These are phyloP conservation scores for human (Homo sapiens) DNA, from an alignment of 2,113 vertebrate species.

Conservation along the genomic window DNA sequence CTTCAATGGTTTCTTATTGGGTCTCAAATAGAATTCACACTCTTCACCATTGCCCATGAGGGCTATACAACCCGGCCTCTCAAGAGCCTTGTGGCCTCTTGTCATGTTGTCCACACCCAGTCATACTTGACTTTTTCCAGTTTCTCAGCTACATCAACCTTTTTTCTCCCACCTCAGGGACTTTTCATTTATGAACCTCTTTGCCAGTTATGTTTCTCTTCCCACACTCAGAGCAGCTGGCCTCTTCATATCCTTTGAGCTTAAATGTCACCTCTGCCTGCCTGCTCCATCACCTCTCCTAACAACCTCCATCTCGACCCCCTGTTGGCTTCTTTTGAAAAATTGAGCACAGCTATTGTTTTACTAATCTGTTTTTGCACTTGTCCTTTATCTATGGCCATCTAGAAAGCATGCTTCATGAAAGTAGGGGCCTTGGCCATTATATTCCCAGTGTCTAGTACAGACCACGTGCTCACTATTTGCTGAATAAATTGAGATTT, in stretches of 20 bases:
- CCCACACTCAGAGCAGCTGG: background rate
- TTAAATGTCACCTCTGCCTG: background rate
- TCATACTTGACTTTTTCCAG: background rate
- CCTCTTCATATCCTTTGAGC: background rate
- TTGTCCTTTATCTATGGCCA: background rate
- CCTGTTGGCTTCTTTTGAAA: background rate
- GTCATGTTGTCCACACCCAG: background rate
- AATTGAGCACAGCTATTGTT: background rate
- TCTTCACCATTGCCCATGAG: background rate
- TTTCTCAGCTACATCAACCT: background rate
- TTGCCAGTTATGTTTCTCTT: background rate
- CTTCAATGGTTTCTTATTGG: background rate
- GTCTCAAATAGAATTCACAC: background rate
- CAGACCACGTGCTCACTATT: background rate
- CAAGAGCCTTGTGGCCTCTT: accelerated
- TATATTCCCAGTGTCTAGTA: background rate
- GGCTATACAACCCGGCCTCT: background rate
- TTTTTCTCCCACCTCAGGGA: background rate
- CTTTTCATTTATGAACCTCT: background rate
- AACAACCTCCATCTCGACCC: background rate
- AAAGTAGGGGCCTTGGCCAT: background rate
- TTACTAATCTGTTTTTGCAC: background rate
- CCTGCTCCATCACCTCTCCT: background rate
- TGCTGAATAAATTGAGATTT: background rate
- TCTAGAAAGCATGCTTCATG: background rate